Evolutionary conservation across 2,797 vertebrate genomes (phyloP), one percentile per base, ranked within the genome.

Genomic region (Chlorospingus flavigularis): DNA sequence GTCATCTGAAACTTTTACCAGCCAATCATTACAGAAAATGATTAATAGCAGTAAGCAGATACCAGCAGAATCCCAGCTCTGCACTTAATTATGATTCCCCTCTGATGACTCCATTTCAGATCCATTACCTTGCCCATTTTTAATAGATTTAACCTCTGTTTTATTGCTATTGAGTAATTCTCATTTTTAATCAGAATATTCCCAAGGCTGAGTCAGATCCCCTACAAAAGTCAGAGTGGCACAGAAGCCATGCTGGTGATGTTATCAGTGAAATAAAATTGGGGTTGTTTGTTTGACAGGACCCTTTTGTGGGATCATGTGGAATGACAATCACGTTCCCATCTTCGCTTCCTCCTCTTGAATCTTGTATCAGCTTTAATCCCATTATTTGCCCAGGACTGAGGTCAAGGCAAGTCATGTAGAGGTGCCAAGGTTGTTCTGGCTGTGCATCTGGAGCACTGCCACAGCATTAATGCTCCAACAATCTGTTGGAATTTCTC

Each of bases 111-210:
- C 24, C 10, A 1, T 61, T 92, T 87, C 85, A 90, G 75, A 95
- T 66, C 90, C 94, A 95, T 94, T 92, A 95, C 61, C 66, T 92
- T 80, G 70, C 76, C 85, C 75, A 51, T 91, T 96, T 95, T 94
- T 94, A 88, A 96, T 83, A 86, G 78, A 88, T 94, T 92, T 88
- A 94, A 96, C 90, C 94, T 80, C 72, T 65, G 42, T 83, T 95
- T 95, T 92, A 94, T 88, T 88, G 82, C 62, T 91, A 91, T 91
- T 88, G 87, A 96, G 66, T 80, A 90, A 67, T 91, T 89, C 72
- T 91, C 42, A 19, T 68, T 91, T 95, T 94, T 68, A 95, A 92
- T 90, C 61, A 71, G 62, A 90, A 90, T 88, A 87, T 84, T 88
- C 89, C 76, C 78, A 51, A 13, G 72, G 47, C 58, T 94, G 68